These are phyloP conservation scores for Ptychochromis oligacanthus DNA, from an alignment of 2,113 vertebrate genomes.

Conservation along the genomic window DNA sequence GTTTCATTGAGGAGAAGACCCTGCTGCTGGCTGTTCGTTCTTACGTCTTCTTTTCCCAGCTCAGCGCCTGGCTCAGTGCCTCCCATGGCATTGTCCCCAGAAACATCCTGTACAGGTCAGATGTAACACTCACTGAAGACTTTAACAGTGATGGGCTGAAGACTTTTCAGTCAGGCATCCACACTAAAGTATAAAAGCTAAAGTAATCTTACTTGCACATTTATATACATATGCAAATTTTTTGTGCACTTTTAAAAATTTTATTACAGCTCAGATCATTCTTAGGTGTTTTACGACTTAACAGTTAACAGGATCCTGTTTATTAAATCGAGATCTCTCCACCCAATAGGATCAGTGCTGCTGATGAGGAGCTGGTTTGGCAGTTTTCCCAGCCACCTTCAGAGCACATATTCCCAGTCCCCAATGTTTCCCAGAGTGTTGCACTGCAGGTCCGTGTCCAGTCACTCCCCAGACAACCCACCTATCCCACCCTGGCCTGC, in stretches of 20 bases:
- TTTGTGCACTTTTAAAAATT: background rate
- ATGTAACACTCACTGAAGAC: slow-evolving; percentile 24
- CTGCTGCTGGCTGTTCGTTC: slow-evolving; percentile 95
- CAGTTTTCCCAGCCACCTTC: slow-evolving; percentile 93
- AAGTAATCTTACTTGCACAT: background rate
- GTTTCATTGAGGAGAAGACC: slow-evolving; percentile 96
- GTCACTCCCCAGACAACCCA: slow-evolving; percentile 95
- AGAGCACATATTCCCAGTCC: slow-evolving; percentile 95
- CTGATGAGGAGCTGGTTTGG: slow-evolving; percentile 93
- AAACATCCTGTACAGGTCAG: slow-evolving; percentile 97
- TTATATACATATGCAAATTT: background rate
- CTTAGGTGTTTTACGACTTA: background rate
- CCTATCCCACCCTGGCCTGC: slow-evolving; percentile 92
- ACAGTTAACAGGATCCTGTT: background rate
- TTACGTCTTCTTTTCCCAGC: slow-evolving; percentile 98
- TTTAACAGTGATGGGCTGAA: slow-evolving; percentile 12
- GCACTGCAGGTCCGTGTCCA: slow-evolving; percentile 97
- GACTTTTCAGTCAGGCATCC: slow-evolving; percentile 5
- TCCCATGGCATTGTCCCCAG: slow-evolving; percentile 97
- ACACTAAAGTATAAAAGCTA: background rate
- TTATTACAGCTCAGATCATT: background rate
- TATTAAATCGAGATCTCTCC: background rate
- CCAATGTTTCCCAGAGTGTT: slow-evolving; percentile 94
- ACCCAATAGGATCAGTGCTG: slow-evolving; percentile 90
- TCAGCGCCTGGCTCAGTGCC: slow-evolving; percentile 98